A percentile compares a stretch with the other conserved stretches of the same genome.
Conservation (phyloP, 2,888 invertebrate species). For the Aphidius colemani region DNA sequence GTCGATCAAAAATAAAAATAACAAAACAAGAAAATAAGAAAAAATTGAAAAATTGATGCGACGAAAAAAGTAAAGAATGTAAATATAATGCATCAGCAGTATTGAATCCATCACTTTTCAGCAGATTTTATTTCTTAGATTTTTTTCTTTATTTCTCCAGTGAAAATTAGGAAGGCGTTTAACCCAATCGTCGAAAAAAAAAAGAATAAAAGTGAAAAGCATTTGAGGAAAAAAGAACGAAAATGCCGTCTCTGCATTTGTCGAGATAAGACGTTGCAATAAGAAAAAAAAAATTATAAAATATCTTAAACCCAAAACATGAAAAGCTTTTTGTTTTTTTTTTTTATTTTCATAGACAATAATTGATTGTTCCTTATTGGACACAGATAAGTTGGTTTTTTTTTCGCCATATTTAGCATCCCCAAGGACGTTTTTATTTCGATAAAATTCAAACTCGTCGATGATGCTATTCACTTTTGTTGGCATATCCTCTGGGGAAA, state of each 20-base stretch:
- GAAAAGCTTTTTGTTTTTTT: too few relatives aligned
- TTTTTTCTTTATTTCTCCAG: background rate
- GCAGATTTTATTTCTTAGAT: background rate
- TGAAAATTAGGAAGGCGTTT: conserved; percentile 6
- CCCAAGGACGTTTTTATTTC: background rate
- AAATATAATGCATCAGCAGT: conserved; percentile 13
- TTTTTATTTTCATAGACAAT: background rate
- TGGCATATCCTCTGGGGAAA: background rate
- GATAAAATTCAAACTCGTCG: conserved; percentile 17
- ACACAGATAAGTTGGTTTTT: background rate
- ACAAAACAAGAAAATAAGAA: background rate
- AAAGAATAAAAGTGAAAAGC: background rate
- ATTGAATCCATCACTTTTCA: conserved; percentile 5
- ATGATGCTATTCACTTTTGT: conserved; percentile 19
- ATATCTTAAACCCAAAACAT: background rate
- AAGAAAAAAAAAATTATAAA: background rate
- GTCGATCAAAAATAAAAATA: too few relatives aligned
- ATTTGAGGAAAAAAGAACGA: background rate
- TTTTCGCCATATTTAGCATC: too few relatives aligned
- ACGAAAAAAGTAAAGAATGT: background rate
- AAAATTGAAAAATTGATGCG: background rate
- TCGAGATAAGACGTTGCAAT: background rate
- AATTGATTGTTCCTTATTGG: conserved; percentile 2
- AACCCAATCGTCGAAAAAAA: background rate
- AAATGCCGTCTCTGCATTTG: background rate